Percentiles rank a stretch among this genome's conserved stretches.
These are phyloP conservation scores for Telmatochromis bifrenatus DNA, from an alignment of 2,113 vertebrate species.

Conservation along the genomic window DNA sequence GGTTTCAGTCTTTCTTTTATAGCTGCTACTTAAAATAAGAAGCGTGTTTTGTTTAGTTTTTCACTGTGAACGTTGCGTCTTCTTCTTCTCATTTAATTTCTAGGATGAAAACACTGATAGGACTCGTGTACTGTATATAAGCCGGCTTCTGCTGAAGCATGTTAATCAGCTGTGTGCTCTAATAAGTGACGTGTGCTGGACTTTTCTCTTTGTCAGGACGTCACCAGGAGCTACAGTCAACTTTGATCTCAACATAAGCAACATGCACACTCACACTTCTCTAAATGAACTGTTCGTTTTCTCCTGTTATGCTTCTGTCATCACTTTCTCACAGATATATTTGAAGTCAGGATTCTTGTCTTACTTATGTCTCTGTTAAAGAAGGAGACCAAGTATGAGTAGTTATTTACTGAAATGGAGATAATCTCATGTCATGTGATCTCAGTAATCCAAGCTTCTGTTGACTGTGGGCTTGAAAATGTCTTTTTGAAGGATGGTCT, in stretches of 20 bases:
- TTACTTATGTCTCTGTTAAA: background rate
- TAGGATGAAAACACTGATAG: background rate
- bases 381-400: background rate
- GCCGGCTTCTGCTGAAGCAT: background rate
- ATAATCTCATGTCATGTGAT: background rate
- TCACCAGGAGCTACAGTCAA: background rate
- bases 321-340: background rate
- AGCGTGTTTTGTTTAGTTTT: rapidly evolving
- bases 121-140: background rate
- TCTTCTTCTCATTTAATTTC: background rate
- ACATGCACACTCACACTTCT: background rate
- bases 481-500: background rate
- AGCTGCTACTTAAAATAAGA: background rate
- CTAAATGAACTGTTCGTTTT: rapidly evolving
- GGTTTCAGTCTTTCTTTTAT: background rate
- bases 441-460: background rate
- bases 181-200: background rate
- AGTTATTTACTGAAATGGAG: background rate
- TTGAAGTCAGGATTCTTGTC: background rate
- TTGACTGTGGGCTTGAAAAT: background rate
- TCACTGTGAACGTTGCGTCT: rapidly evolving
- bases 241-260: background rate
- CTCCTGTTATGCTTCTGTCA: background rate
- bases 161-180: too few species aligned
- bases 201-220: background rate